A percentile compares a stretch with the other conserved stretches of the same genome.
phyloP scores from a whole-genome alignment of 1,140 invertebrate genomes.

The Aleiodes sp. region DNA sequence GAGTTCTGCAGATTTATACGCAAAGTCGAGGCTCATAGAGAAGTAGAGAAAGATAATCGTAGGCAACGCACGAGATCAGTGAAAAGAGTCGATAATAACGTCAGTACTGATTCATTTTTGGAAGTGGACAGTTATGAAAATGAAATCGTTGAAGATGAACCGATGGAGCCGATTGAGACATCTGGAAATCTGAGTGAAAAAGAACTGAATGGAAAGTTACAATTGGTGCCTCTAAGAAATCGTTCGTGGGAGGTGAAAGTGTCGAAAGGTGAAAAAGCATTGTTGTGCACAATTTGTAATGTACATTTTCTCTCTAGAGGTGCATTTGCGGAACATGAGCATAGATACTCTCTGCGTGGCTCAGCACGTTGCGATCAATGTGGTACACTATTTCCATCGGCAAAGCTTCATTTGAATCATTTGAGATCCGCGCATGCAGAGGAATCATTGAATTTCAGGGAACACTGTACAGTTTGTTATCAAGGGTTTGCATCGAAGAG shows the following conservation, averaged over 20 bases:
- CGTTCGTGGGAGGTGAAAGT: no score
- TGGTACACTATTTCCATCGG: slow-evolving; percentile 17
- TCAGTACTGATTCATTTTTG: no score
- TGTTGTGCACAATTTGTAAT: not conserved
- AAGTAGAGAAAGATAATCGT: not conserved
- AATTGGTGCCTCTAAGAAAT: no score
- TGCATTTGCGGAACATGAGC: not conserved
- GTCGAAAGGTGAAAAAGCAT: no score
- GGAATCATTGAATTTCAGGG: not conserved
- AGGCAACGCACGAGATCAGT: not conserved
- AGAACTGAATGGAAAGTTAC: no score
- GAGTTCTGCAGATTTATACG: not conserved
- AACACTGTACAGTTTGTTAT: slow-evolving; percentile 23
- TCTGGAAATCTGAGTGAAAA: no score
- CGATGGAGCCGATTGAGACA: no score
- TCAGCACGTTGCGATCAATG: not conserved
- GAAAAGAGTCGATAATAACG: not conserved
- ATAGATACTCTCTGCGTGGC: not conserved
- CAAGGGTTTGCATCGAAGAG: slow-evolving; percentile 19
- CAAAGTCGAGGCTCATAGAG: not conserved
- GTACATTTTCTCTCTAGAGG: not conserved
- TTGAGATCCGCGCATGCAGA: not conserved
- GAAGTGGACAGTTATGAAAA: no score
- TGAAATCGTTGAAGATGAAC: no score
- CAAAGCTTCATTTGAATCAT: not conserved